Evolutionary conservation across 2,888 invertebrate species (phyloP), one percentile per base, ranked within the genome.

Genomic region (Catocala sponsa): DNA sequence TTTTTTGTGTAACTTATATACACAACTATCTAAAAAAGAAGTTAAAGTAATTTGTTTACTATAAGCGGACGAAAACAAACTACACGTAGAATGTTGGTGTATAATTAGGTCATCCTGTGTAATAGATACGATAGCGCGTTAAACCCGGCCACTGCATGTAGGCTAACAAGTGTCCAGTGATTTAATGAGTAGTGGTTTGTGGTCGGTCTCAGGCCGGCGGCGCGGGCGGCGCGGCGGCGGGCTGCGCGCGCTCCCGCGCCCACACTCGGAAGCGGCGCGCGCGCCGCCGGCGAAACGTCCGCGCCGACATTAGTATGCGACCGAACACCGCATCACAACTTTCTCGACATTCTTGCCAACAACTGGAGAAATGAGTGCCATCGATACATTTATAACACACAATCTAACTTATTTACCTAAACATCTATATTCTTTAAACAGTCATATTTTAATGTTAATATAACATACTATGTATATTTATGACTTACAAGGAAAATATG

Each of bases 291-390:
- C 89, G 87, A 87, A 88, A 89, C 88, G 88, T 76, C 79, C 80
- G 76, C 64, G 59, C 78, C 73, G 79, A 78, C 87, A 94, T 94
- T 94, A 94, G 93, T 94, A 94, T 94, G 94, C 94, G 89, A 84
- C 86, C 81, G 88, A 82, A 87, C 86, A 81, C 83, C 87, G 89
- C 90, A 91, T 90, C 91, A 91, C 90, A 90, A 94, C 94, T 94
- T 94, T 94, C 94, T 90, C 93, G 90, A 91, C 94, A 94, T 94
- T 94, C 94, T 91, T 92, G 86, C 84, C 86, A 86, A 83, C 85
- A 82, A 81, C 82, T 83, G 89, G 92, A 91, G 93, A 94, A 92
- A 93, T 91, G 91, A 85, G 84, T 84, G 85, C 86, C 87, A 84
- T 86, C 87, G 85, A 88, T 89, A 87, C 86, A 85, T 76, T 72